These are phyloP conservation scores for Amiota communis DNA, from an alignment of 2,888 invertebrate genomes.

Conservation along the genomic window DNA sequence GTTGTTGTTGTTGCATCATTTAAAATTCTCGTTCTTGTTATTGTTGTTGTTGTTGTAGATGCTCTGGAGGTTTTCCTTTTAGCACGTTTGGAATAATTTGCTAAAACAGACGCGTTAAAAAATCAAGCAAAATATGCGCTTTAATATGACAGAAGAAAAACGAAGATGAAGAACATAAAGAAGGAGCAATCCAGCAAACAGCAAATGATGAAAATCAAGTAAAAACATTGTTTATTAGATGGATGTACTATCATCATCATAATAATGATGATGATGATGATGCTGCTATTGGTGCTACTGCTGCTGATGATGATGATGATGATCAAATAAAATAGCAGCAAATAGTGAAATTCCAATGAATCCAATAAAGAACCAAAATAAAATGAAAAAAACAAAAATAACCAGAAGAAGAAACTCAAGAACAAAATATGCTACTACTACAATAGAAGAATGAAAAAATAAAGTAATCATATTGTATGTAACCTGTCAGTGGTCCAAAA, in stretches of 20 bases:
- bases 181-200: neutral
- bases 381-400: neutral
- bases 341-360: conserved; percentile 17
- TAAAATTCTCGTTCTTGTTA: neutral
- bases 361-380: neutral
- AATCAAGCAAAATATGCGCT: conserved; percentile 16
- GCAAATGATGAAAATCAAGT: neutral
- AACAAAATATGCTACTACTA: too few relatives aligned
- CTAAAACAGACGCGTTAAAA: conserved; percentile 20
- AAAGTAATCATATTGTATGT: neutral
- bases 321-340: neutral
- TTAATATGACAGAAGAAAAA: neutral
- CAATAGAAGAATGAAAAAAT: neutral
- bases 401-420: too few relatives aligned
- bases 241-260: too few relatives aligned
- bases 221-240: too few relatives aligned
- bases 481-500: too few relatives aligned
- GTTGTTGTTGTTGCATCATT: too few relatives aligned
- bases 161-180: neutral
- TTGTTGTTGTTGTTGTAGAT: neutral
- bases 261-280: too few relatives aligned
- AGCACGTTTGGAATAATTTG: conserved; percentile 21
- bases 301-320: neutral
- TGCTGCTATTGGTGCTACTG: neutral
- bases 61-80: conserved; percentile 16